Base-by-base conservation (phyloP, 2,113 vertebrate genomes). In the Dolichotis patagonum region DNA sequence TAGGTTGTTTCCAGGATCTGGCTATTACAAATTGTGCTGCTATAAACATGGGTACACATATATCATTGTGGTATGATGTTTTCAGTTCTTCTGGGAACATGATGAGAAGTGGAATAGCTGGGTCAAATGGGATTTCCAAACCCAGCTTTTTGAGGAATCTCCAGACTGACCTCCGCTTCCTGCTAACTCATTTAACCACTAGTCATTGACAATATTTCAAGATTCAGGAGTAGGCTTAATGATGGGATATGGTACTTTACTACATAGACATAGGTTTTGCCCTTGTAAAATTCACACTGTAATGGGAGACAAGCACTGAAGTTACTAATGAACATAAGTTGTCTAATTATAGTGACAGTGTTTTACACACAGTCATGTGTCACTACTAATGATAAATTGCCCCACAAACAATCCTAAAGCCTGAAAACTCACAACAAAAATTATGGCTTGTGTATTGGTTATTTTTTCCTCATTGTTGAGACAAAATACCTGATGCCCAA, bases 111-210 rank as follows among this genome's bases (percentile, higher is more conserved):
- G n/a, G n/a, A n/a, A n/a, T n/a, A n/a, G n/a, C n/a, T n/a, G n/a
- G n/a, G n/a, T n/a, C n/a, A n/a, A n/a, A n/a, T n/a, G n/a, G n/a
- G n/a, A n/a, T n/a, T n/a, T n/a, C n/a, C n/a, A n/a, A n/a, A n/a
- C n/a, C n/a, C n/a, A n/a, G n/a, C n/a, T n/a, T n/a, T n/a, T n/a
- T n/a, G n/a, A n/a, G n/a, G n/a, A n/a, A n/a, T n/a, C n/a, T n/a
- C n/a, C n/a, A n/a, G n/a, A n/a, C n/a, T n/a, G n/a, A n/a, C n/a
- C n/a, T n/a, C n/a, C n/a, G n/a, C 63, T 86, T 63, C 52, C 26
- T 83, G 85, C 65, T 86, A 75, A 35, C 24, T 93, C 38, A 82
- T 75, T 77, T 58, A 95, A 56, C 28, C 80, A 93, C 26, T 46
- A 30, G 81, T 81, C 52, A 90, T 1, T 86, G 82, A 71, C 26